Conservation (phyloP, 1,140 invertebrate species). For the Stegodyphus mimosarum region DNA sequence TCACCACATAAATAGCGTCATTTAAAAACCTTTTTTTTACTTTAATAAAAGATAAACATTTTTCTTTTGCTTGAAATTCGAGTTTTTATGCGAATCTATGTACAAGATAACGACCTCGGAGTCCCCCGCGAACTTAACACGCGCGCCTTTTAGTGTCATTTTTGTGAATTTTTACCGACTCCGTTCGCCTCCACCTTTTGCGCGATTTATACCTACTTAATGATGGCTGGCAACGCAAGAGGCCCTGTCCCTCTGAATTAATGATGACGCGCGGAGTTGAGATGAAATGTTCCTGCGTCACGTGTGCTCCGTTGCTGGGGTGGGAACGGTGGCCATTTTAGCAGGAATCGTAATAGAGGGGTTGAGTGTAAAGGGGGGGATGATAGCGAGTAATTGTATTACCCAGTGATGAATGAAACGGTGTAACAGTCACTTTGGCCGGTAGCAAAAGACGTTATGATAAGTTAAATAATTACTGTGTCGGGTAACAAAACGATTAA, state of each 20-base stretch:
- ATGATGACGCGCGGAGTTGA: slow-evolving; percentile 1
- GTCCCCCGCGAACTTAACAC: neutral
- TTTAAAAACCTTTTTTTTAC: too few relatives aligned
- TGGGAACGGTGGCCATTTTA: too few relatives aligned
- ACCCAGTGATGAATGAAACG: neutral
- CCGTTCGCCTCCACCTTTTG: neutral
- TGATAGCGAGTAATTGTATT: neutral
- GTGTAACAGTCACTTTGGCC: neutral
- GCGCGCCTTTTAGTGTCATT: neutral
- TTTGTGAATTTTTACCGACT: neutral
- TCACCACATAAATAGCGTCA: too few relatives aligned
- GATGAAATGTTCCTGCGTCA: neutral
- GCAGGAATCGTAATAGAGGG: neutral
- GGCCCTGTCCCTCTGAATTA: neutral
- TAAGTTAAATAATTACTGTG: too few relatives aligned
- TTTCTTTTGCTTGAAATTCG: too few relatives aligned
- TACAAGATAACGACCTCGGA: too few relatives aligned
- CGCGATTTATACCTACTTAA: neutral
- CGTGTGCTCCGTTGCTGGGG: neutral
- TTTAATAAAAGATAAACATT: too few relatives aligned
- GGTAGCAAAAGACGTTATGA: too few relatives aligned
- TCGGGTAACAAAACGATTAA: too few relatives aligned
- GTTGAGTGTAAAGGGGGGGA: neutral
- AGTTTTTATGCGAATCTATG: too few relatives aligned
- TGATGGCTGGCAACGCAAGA: neutral